Evolutionary conservation across 2,113 vertebrate species (phyloP).

Genomic region (Pyrgilauda ruficollis): DNA sequence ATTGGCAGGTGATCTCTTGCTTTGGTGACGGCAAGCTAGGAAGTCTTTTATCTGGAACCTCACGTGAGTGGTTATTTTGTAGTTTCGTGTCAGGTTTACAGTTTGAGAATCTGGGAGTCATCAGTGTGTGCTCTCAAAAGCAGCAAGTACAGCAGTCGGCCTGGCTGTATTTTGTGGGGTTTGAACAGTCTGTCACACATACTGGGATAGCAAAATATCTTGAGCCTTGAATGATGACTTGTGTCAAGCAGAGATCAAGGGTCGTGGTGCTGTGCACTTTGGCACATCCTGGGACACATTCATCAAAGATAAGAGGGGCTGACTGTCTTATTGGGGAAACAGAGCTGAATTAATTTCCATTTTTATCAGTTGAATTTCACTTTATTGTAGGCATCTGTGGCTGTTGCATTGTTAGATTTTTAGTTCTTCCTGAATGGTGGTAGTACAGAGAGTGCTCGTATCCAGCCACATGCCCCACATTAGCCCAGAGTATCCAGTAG

Average conservation of each 20-base stretch:
- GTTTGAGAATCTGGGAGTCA: not conserved
- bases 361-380: not conserved
- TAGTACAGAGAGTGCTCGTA: rapidly evolving
- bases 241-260: not conserved
- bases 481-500: not conserved
- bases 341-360: not conserved
- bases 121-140: not conserved
- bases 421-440: not conserved
- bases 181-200: not conserved
- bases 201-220: not conserved
- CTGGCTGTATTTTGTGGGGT: not conserved
- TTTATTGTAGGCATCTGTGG: not conserved
- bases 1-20: not conserved
- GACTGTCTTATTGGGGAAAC: not conserved
- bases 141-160: not conserved
- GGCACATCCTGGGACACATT: not conserved
- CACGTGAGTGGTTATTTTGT: not conserved
- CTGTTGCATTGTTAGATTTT: not conserved
- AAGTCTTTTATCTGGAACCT: not conserved
- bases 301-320: not conserved
- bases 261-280: not conserved
- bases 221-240: not conserved
- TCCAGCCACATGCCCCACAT: not conserved
- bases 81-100: not conserved
- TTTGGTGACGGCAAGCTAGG: not conserved